Base-by-base conservation (phyloP, 2,797 vertebrate genomes). In the Pterois miles region DNA sequence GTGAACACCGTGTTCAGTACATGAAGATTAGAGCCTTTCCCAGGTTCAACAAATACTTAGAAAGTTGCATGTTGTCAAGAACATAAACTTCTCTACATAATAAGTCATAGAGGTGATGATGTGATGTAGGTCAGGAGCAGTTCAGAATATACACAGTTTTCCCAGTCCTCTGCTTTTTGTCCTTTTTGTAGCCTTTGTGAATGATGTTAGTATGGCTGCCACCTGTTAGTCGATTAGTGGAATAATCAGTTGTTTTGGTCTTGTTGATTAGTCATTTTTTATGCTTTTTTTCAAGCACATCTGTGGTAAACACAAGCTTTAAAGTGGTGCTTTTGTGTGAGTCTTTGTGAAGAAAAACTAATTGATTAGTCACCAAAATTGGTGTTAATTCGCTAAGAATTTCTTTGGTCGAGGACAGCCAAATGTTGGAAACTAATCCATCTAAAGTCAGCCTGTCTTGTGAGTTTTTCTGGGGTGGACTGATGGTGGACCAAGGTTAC, bases 41-140 rank as follows among this genome's bases (percentile, higher is more conserved):
- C 8, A 77, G 38, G 65, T 66, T 29, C 64, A 65, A 50, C 14
- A 20, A 20, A 59, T 18, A 36, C 57, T 38, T 10, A 56, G 27
- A 65, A 66, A 80, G 53, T 64, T 68, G 10, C 60, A 66, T 0
- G 0, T 33, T 56, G 71, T 62, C 52, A 53, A 20, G 53, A 79
- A 52, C 54, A 53, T 9, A 7, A 11, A 11, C 8, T 46, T 14
- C 20, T 65, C 11, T 65, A 20, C 9, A 1, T 23, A 40, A 50
- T 54, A 13, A 70, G 27, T 79, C 18, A 46, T 11, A 8, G 46
- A 58, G n/a, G 16, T 56, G 14, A 29, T 14, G 46, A 10, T 14
- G 50, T 56, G 60, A 70, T 64, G 11, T 20, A 80, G 64, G 66
- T 40, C 64, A 36, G 38, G 22, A 76, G 53, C 36, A 68, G 76